Conservation (phyloP, 2,797 vertebrate species). For the Sternotherus odoratus region DNA sequence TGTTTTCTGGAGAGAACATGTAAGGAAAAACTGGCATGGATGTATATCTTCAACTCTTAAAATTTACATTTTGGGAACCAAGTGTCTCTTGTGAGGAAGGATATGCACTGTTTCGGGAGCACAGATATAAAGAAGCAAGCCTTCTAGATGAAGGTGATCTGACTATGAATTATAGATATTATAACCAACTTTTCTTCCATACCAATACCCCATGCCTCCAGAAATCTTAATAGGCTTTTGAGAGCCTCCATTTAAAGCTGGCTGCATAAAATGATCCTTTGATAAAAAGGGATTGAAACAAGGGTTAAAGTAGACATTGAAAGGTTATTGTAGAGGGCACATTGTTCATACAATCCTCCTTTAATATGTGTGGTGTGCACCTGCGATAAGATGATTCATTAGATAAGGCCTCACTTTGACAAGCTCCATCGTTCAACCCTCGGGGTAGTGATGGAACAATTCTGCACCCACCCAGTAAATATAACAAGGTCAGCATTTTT, state of each 20-base stretch:
- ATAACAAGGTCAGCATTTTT: conserved; percentile 99
- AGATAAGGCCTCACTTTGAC: conserved; percentile 94
- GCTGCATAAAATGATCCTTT: conserved; percentile 86
- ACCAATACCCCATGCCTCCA: conserved; percentile 74
- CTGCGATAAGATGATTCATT: conserved; percentile 99
- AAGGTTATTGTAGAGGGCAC: conserved; percentile 92
- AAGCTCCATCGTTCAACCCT: conserved; percentile 99
- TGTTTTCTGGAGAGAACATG: conserved; percentile 15
- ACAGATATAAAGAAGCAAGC: conserved; percentile 61
- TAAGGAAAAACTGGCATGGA: background rate
- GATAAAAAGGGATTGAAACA: conserved; percentile 90
- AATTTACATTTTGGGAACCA: conserved; percentile 36
- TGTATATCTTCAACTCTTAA: conserved; percentile 48
- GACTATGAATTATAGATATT: conserved; percentile 79
- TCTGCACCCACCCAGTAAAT: conserved; percentile 94
- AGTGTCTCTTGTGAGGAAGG: background rate
- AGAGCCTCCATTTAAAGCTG: conserved; percentile 82
- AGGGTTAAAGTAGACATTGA: conserved; percentile 93
- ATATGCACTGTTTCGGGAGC: conserved; percentile 56
- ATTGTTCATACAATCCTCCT: conserved; percentile 92
- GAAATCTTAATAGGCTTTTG: conserved; percentile 84
- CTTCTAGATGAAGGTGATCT: conserved; percentile 66
- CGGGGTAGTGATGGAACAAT: conserved; percentile 97
- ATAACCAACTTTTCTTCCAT: conserved; percentile 80
- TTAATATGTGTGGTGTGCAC: conserved; percentile 96